Evolutionary conservation across 2,888 invertebrate genomes (phyloP).

Genomic region (Bhutanitis thaidina): DNA sequence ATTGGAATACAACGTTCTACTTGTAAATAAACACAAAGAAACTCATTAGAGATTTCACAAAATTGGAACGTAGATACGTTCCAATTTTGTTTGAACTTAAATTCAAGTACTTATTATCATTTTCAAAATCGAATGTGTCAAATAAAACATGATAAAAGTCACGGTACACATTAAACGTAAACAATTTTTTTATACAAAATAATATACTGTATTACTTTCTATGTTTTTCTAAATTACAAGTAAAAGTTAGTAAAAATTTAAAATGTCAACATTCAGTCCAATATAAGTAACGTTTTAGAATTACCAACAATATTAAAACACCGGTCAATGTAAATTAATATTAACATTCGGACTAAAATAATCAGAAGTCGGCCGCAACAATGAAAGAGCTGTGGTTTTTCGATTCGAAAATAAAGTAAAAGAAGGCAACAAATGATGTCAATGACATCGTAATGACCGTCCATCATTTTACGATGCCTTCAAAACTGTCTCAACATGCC

Average conservation of each 20-base stretch:
- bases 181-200: no score
- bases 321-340: constrained; percentile 16
- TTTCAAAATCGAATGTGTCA: no score
- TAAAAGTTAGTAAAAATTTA: no score
- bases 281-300: no score
- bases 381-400: constrained; percentile 39
- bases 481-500: constrained; percentile 53
- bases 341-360: constrained; percentile 25
- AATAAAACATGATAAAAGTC: no score
- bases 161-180: no score
- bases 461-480: constrained; percentile 54
- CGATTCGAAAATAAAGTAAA: constrained; percentile 34
- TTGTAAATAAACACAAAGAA: constrained; percentile 49
- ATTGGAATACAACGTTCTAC: constrained; percentile 57
- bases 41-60: constrained; percentile 12
- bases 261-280: no score
- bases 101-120: no score
- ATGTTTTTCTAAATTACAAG: no score
- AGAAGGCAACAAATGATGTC: constrained; percentile 62
- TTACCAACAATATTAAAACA: constrained; percentile 10
- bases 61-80: constrained; percentile 5
- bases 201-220: no score
- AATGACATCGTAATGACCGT: constrained; percentile 64
- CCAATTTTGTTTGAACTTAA: not conserved
- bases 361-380: constrained; percentile 44